A percentile compares a stretch with the other conserved stretches of the same genome.
Conservation (phyloP, 2,797 vertebrate species). For the Xyrichtys novacula region DNA sequence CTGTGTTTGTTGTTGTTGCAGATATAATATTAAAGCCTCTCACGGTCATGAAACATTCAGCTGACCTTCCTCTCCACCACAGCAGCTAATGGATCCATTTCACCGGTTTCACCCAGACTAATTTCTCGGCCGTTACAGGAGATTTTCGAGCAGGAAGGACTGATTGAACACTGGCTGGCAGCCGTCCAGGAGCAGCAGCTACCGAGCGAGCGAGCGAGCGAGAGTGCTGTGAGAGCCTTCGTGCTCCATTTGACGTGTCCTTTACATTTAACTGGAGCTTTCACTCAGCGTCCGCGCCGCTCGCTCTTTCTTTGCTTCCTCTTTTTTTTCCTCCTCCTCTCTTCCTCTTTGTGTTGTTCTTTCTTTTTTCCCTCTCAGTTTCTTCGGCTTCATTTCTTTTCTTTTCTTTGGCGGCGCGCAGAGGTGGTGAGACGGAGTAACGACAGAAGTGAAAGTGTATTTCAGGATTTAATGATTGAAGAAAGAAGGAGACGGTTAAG, state of each 20-base stretch:
- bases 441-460: slow-evolving; percentile 24
- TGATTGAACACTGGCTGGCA: slow-evolving; percentile 55
- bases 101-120: slow-evolving; percentile 20
- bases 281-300: slow-evolving; percentile 45
- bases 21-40: slow-evolving; percentile 33
- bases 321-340: background rate
- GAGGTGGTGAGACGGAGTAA: slow-evolving; percentile 22
- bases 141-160: slow-evolving; percentile 45
- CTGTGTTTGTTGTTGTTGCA: slow-evolving; percentile 12
- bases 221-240: slow-evolving; percentile 17
- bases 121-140: slow-evolving; percentile 38
- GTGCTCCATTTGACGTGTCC: slow-evolving; percentile 62
- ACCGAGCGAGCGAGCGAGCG: no score
- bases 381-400: slow-evolving; percentile 14
- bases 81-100: slow-evolving; percentile 48
- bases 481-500: slow-evolving; percentile 11
- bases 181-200: slow-evolving; percentile 40
- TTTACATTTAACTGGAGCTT: slow-evolving; percentile 49
- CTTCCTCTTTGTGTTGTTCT: slow-evolving; percentile 29
- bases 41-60: slow-evolving; percentile 30
- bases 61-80: background rate
- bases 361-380: background rate
- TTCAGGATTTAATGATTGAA: slow-evolving; percentile 37
- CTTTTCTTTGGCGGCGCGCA: slow-evolving; percentile 27
- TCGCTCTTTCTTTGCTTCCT: slow-evolving; percentile 7